Conservation (phyloP, 2,888 invertebrate species). For the Philonicus albiceps region DNA sequence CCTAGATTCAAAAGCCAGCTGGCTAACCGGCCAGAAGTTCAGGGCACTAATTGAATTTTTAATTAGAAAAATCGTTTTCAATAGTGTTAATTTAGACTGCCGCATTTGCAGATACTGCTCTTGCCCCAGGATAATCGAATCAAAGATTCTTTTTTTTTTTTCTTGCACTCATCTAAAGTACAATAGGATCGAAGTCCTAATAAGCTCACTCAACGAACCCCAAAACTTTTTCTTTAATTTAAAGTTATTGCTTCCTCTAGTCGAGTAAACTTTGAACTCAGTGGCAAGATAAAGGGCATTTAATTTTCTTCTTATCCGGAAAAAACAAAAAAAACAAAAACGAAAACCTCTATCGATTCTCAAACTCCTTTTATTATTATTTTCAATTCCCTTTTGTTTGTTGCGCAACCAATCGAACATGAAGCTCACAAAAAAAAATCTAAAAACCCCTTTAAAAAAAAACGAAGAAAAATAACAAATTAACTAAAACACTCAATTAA, state of each 20-base stretch:
- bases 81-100: slow-evolving; percentile 8
- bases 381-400: background rate
- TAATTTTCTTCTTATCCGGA: background rate
- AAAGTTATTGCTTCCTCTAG: background rate
- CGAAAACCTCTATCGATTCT: background rate
- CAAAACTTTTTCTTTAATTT: background rate
- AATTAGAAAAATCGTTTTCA: slow-evolving; percentile 9
- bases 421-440: background rate
- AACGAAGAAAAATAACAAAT: background rate
- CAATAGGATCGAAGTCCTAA: background rate
- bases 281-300: background rate
- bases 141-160: background rate
- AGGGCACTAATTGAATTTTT: slow-evolving; percentile 14
- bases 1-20: background rate
- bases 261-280: background rate
- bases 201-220: background rate
- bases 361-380: background rate
- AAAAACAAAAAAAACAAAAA: background rate
- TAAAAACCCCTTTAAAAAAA: background rate
- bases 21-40: background rate
- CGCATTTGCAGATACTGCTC: background rate
- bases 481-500: background rate
- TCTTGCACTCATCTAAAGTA: background rate
- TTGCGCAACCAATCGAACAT: background rate
- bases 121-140: background rate